A percentile compares a stretch with the other conserved stretches of the same genome.
These are phyloP conservation scores for Dipus sagitta DNA, from an alignment of 2,797 vertebrate genomes.

Conservation along the genomic window DNA sequence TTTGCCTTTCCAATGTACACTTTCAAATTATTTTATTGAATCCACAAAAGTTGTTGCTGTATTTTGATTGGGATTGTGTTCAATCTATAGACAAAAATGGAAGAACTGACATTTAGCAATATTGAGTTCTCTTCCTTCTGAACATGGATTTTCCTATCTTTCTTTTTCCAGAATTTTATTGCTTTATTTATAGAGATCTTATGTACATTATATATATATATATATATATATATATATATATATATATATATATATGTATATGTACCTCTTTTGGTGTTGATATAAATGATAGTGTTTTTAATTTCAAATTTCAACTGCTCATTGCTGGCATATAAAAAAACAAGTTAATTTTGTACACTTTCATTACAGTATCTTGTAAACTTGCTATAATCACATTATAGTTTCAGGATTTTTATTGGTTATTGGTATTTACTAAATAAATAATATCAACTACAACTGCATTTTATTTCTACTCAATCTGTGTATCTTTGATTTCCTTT, in stretches of 20 bases:
- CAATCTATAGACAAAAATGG: background rate
- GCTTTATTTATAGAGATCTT: background rate
- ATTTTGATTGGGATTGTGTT: conserved; percentile 25
- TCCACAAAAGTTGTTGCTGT: conserved; percentile 27
- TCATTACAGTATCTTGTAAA: background rate
- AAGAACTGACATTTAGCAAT: conserved; percentile 42
- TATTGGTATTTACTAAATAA: background rate
- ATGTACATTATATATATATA: background rate
- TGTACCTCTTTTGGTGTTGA: background rate
- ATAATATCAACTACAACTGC: conserved; percentile 7
- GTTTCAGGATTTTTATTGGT: background rate
- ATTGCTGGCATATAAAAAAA: background rate
- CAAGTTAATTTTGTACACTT: background rate
- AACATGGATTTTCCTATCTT: conserved; percentile 38
- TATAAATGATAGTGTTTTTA: conserved; percentile 4
- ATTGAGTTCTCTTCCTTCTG: background rate
- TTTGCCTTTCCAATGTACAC: conserved; percentile 13
- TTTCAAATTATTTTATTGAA: conserved; percentile 3
- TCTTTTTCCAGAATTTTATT: conserved; percentile 1
- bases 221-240: background rate
- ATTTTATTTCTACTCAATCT: background rate
- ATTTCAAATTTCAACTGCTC: conserved; percentile 58
- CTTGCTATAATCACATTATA: conserved; percentile 31
- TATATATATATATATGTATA: background rate
- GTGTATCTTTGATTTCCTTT: background rate